Base-by-base conservation (phyloP, 2,888 invertebrate species). In the Acrobasis suavella region DNA sequence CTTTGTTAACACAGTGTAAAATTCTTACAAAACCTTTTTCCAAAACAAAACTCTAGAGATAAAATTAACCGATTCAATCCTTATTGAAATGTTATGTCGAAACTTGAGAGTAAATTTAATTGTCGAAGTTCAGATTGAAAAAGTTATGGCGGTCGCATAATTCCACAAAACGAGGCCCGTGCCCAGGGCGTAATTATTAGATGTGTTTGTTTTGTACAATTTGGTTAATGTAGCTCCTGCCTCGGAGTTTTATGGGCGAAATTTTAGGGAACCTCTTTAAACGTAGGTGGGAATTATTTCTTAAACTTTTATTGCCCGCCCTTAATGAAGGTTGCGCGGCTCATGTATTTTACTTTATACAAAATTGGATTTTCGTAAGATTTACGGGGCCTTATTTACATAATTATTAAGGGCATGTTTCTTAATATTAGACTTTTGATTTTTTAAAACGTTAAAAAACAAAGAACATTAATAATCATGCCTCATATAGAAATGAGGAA, bases 41-140 rank as follows among this genome's bases (percentile, higher is more conserved):
- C 0, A 32, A 32, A 32, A 32, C 32, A 59, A 39, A 55, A 39
- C 15, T 17, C 38, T 22, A 32, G 54, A 55, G 38, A 62, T 17
- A 52, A 17, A 62, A 72, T 74, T 66, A 80, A 82, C 82, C 77
- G 81, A 81, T 79, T 77, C 80, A 55, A 65, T 77, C 81, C 77
- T 85, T 86, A 87, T 87, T 87, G 87, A 89, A 90, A 88, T 86
- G 82, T 86, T 86, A 84, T 83, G 81, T 86, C 82, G 78, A 80
- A 81, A 83, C 85, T 83, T 82, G 75, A 84, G 83, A 84, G 83
- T 86, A 87, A 87, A 91, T 89, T 89, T 89, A 90, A 90, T 91
- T 91, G 89, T 86, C 81, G 81, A 90, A 91, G 90, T 91, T 91
- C 80, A 82, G 86, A 91, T 91, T 91, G 89, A 91, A 91, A 91